A percentile compares a stretch with the other conserved stretches of the same genome.
Evolutionary conservation across 1,140 invertebrate species (phyloP).

Genomic region (Pseudomyrmex flavicornis): DNA sequence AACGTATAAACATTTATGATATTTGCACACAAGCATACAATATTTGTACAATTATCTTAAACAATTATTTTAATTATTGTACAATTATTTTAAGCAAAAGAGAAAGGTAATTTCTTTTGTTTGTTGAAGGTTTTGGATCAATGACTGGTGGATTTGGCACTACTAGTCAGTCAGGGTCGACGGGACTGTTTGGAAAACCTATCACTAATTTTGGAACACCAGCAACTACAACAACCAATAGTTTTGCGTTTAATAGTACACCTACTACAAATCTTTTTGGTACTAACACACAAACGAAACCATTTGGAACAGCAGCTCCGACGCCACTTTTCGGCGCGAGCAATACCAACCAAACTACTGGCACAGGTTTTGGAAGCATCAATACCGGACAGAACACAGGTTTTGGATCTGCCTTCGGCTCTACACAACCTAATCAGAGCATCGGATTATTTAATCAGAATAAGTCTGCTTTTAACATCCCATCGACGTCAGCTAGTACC

Average conservation of each 20-base stretch:
- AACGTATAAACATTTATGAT: conserved; percentile 26
- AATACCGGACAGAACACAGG: conserved; percentile 80
- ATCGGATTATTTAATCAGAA: conserved; percentile 85
- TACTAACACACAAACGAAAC: conserved; percentile 82
- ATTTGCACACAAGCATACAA: not conserved
- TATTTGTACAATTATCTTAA: conserved; percentile 23
- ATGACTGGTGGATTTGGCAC: conserved; percentile 86
- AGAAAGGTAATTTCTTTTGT: not conserved
- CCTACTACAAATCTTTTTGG: conserved; percentile 84
- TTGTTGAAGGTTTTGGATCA: conserved; percentile 83
- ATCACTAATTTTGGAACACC: conserved; percentile 86
- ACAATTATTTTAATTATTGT: conserved; percentile 6
- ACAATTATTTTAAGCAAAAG: not conserved
- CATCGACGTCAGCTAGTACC: conserved; percentile 80
- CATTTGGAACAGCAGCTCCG: conserved; percentile 83
- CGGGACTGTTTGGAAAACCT: conserved; percentile 84
- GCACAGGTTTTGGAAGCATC: conserved; percentile 82
- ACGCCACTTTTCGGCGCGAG: conserved; percentile 80
- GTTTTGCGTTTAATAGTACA: conserved; percentile 86
- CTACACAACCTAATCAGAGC: conserved; percentile 82
- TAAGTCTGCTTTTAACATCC: conserved; percentile 83
- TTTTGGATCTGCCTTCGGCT: conserved; percentile 82
- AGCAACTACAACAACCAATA: conserved; percentile 85
- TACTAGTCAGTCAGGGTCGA: conserved; percentile 79
- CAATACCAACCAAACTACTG: conserved; percentile 78